phyloP scores from a whole-genome alignment of 2,113 vertebrate species.

The Ondatra zibethicus region DNA sequence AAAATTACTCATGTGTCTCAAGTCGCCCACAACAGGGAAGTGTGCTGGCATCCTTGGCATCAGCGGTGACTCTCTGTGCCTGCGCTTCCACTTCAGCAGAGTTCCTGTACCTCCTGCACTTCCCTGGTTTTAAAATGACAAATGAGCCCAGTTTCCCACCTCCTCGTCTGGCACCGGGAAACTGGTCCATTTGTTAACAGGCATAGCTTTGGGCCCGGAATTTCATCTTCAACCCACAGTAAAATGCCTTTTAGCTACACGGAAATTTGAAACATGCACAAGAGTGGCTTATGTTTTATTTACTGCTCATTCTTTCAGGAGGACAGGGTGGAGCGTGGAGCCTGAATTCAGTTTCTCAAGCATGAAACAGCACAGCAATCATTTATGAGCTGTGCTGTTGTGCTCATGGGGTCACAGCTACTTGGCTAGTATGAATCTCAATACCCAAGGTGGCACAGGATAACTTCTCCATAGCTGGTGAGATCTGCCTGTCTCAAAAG shows the following conservation, averaged over 20 bases:
- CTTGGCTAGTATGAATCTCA: not conserved
- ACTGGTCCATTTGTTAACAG: slow-evolving; percentile 68
- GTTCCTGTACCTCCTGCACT: slow-evolving; percentile 53
- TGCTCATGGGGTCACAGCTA: not conserved
- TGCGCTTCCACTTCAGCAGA: slow-evolving; percentile 24
- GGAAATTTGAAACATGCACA: slow-evolving; percentile 56
- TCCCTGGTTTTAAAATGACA: slow-evolving; percentile 64
- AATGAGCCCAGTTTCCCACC: slow-evolving; percentile 24
- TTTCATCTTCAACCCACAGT: slow-evolving; percentile 53
- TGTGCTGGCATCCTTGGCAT: not conserved
- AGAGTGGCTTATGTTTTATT: slow-evolving; percentile 70
- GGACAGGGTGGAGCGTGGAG: not conserved
- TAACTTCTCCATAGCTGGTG: not conserved
- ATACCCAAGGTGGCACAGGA: not conserved
- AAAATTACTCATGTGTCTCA: slow-evolving; percentile 38
- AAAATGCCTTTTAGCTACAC: slow-evolving; percentile 68
- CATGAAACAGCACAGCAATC: not conserved
- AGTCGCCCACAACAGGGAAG: not conserved
- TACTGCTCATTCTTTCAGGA: slow-evolving; percentile 9
- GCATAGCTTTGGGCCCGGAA: slow-evolving; percentile 65
- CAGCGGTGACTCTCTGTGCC: slow-evolving; percentile 9
- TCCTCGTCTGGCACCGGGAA: slow-evolving; percentile 57
- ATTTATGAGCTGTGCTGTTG: not conserved
- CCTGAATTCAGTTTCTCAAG: not conserved
- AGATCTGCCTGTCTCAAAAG: slow-evolving; percentile 14